phyloP scores from a whole-genome alignment of 2,888 invertebrate species.

The Plemyria rubiginata region DNA sequence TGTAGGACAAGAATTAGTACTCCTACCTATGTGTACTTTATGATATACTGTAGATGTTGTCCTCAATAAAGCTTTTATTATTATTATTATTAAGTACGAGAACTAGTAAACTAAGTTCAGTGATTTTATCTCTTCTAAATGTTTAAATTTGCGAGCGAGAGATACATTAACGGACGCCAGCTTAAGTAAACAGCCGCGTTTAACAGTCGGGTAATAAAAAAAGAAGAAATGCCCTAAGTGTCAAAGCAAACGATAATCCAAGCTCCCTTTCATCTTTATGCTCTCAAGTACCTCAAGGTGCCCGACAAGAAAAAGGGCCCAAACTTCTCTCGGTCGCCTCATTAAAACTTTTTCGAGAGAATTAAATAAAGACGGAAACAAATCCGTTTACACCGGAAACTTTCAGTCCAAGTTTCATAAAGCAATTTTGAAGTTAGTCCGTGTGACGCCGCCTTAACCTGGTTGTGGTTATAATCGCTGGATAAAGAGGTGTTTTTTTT shows the following conservation, averaged over 20 bases:
- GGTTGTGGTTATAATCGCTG: conserved; percentile 19
- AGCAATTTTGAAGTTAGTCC: conserved; percentile 50
- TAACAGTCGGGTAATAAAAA: background rate
- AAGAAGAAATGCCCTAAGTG: conserved; percentile 2
- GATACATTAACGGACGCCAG: background rate
- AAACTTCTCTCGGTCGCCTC: conserved; percentile 49
- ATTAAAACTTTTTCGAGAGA: conserved; percentile 64
- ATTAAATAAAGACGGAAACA: conserved; percentile 61
- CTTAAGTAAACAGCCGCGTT: background rate
- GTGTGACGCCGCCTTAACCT: conserved; percentile 25
- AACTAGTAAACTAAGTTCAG: too few species aligned
- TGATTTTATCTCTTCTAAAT: too few species aligned
- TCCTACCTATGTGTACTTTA: too few species aligned
- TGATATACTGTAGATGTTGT: too few species aligned
- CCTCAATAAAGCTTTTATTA: too few species aligned
- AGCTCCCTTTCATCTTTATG: conserved; percentile 22
- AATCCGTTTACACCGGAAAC: conserved; percentile 55
- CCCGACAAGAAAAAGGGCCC: conserved; percentile 40
- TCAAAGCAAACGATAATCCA: conserved; percentile 21
- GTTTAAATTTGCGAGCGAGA: too few species aligned
- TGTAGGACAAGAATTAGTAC: too few species aligned
- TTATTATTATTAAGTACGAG: too few species aligned
- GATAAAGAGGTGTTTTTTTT: background rate
- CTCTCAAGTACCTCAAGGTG: conserved; percentile 33
- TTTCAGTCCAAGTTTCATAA: conserved; percentile 46